Base-by-base conservation (phyloP, 2,113 vertebrate genomes). In the Pseudopodoces humilis region DNA sequence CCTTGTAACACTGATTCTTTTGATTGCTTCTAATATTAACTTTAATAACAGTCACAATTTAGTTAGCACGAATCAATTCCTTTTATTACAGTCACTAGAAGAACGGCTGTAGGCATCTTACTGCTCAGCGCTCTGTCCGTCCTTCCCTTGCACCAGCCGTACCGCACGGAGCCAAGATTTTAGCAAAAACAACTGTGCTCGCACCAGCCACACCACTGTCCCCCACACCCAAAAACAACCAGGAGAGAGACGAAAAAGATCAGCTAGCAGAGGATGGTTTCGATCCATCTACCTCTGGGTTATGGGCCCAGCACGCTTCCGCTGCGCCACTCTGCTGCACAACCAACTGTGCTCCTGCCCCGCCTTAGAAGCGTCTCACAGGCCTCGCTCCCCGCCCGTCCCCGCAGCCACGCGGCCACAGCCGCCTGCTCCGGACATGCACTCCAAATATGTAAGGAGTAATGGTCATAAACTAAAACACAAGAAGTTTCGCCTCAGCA, bases 291-390 rank as follows among this genome's bases (percentile, higher is more conserved):
- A 86, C 60, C 74, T 91, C 92, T 84, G 93, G 81, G 77, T 94
- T 94, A 96, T 53, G 81, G 92, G 88, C 86, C 88, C 95, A 95
- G 81, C 91, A 86, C 74, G 43, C 94, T 95, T 49, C 94, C 78
- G 53, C 95, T 94, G 92, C 82, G 53, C 94, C 95, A 91, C 92
- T 90, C 87, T 94, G 86, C 87, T 88, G 37, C 25, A 39, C n/a
- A n/a, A n/a, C n/a, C n/a, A n/a, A n/a, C n/a, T n/a, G n/a, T n/a
- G n/a, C n/a, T n/a, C n/a, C n/a, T 9, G 11, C 3, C 8, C 1
- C 19, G 0, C 0, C 0, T 5, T 56, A 65, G 20, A 65, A 6
- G 0, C 0, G 0, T 5, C 2, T 1, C 0, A 4, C 7, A 6
- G 0, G 2, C 4, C 3, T 2, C 3, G 3, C 3, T 1, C 5